Percentiles rank a stretch among this genome's conserved stretches.
These are phyloP conservation scores for Autographa pulchrina DNA, from an alignment of 2,888 invertebrate genomes.

Conservation along the genomic window DNA sequence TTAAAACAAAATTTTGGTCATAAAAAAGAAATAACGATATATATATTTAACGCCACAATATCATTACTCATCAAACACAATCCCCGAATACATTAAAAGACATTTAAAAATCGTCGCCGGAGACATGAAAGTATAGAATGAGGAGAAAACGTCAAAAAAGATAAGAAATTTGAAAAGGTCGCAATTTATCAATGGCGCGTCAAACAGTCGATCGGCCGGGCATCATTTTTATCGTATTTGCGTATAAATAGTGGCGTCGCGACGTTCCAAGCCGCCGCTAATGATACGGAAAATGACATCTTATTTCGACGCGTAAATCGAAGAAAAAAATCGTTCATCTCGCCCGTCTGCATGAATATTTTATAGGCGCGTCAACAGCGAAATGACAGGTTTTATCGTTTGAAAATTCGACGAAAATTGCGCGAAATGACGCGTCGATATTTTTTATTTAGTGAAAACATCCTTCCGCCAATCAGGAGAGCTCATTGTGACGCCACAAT, in stretches of 20 bases:
- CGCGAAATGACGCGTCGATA: slow-evolving; percentile 89
- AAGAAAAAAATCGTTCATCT: slow-evolving; percentile 89
- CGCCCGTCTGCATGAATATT: slow-evolving; percentile 88
- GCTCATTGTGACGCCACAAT: slow-evolving; percentile 87
- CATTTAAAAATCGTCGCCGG: slow-evolving; percentile 67
- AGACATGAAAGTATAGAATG: slow-evolving; percentile 66
- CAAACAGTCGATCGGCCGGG: slow-evolving; percentile 88
- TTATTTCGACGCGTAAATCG: slow-evolving; percentile 89
- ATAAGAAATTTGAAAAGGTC: slow-evolving; percentile 82
- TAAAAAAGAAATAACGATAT: slow-evolving; percentile 40
- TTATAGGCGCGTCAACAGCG: slow-evolving; percentile 89
- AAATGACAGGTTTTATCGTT: slow-evolving; percentile 90
- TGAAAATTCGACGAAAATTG: slow-evolving; percentile 89
- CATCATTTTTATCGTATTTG: slow-evolving; percentile 89
- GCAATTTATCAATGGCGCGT: slow-evolving; percentile 88
- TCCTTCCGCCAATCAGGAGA: slow-evolving; percentile 89
- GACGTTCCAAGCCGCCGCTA: slow-evolving; percentile 86
- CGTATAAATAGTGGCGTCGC: slow-evolving; percentile 88
- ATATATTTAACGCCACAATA: slow-evolving; percentile 44
- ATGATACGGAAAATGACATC: slow-evolving; percentile 90
- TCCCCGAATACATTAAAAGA: slow-evolving; percentile 66
- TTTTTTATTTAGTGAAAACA: slow-evolving; percentile 89
- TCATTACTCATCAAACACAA: slow-evolving; percentile 68
- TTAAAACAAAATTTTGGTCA: slow-evolving; percentile 10
- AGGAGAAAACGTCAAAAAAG: slow-evolving; percentile 72